Base-by-base conservation (phyloP, 2,888 invertebrate genomes). In the Ochlodes sylvanus region DNA sequence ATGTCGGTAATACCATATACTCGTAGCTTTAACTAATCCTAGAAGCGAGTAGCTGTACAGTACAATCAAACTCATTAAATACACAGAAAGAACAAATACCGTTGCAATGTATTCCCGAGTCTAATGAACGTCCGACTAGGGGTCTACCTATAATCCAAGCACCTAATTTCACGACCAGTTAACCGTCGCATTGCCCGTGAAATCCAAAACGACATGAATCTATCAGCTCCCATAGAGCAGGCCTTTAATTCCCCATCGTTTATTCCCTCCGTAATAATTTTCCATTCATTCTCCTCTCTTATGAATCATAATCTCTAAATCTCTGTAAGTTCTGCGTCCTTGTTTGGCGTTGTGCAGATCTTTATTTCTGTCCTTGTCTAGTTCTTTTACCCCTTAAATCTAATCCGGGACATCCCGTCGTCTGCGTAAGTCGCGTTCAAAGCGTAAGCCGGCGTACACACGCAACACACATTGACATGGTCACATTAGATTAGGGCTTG, bases 301-400 rank as follows among this genome's bases (percentile, higher is more conserved):
- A 92, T 93, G 90, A 92, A 91, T 93, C 91, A 88, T 93, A 93
- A 94, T 93, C 94, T 89, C 86, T 88, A 90, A 92, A 93, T 93
- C 93, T 92, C 86, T 74, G 75, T 73, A 76, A 70, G 77, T 85
- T 72, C 70, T 76, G 76, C 76, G 76, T 90, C 93, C 83, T 81
- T 85, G 77, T 68, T 92, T 85, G 83, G 72, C 73, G 73, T 70
- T 71, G 73, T 76, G 76, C 69, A 78, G 80, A 78, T 81, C 75
- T 66, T 65, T 69, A 72, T 80, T 71, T 77, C 79, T 76, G 76
- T 92, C 92, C 76, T 86, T 74, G 78, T 92, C 84, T 79, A 84
- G 84, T 88, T 89, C 88, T 89, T 89, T 91, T 90, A 91, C 90
- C 92, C 92, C 87, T 90, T 90, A 90, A 90, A 90, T 88, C 92